Evolutionary conservation across 2,888 invertebrate genomes (phyloP).

Genomic region (Heliothis peltigera): DNA sequence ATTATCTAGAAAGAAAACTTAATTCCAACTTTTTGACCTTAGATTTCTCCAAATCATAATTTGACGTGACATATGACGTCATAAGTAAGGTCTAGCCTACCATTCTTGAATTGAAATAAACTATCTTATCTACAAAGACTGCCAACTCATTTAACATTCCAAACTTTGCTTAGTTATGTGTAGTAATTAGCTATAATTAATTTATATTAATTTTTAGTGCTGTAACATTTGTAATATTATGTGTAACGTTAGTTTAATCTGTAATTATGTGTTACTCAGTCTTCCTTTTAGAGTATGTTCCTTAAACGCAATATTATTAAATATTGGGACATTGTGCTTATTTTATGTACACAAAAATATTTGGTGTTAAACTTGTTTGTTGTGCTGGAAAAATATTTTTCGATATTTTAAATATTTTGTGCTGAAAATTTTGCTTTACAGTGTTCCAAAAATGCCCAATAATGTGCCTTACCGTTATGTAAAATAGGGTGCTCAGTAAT

Average conservation of each 20-base stretch:
- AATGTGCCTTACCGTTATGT: slow-evolving; percentile 71
- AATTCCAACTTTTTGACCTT: no score
- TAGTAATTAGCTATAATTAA: slow-evolving; percentile 65
- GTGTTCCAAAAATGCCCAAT: slow-evolving; percentile 53
- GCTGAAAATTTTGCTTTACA: slow-evolving; percentile 12
- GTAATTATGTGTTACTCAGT: slow-evolving; percentile 62
- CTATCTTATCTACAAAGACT: slow-evolving; percentile 67
- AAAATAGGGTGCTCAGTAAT: slow-evolving; percentile 70
- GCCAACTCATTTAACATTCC: slow-evolving; percentile 76
- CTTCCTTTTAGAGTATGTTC: slow-evolving; percentile 61
- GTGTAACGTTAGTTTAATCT: slow-evolving; percentile 46
- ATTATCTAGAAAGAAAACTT: neutral
- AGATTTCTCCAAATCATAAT: neutral
- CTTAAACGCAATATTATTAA: slow-evolving; percentile 52
- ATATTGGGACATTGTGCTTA: slow-evolving; percentile 30
- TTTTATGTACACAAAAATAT: slow-evolving; percentile 17
- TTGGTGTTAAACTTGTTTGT: neutral
- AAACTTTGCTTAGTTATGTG: slow-evolving; percentile 66
- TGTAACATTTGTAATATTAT: slow-evolving; percentile 67
- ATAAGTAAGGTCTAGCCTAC: slow-evolving; percentile 25
- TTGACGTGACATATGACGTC: neutral
- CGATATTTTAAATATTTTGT: neutral
- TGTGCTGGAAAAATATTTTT: slow-evolving; percentile 6
- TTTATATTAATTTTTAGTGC: slow-evolving; percentile 72
- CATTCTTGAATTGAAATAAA: slow-evolving; percentile 40